Evolutionary conservation across 1,140 invertebrate species (phyloP).

Genomic region (Conus betulinus): DNA sequence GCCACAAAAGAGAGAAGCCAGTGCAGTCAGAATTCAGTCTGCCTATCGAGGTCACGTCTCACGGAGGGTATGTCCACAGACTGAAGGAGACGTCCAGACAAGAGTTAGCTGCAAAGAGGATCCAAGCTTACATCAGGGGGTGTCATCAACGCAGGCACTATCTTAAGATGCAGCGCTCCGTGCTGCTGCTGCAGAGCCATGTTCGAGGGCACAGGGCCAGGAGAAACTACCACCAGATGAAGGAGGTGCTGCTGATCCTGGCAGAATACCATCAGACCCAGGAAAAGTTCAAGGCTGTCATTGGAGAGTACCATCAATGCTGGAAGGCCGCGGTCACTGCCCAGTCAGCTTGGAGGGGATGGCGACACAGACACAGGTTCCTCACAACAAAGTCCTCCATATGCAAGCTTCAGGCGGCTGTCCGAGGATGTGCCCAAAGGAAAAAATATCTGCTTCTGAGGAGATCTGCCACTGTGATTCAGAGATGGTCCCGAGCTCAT

Average conservation of each 20-base stretch:
- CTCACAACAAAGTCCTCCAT: not conserved
- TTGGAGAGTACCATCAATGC: not conserved
- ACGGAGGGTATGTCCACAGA: slow-evolving; percentile 8
- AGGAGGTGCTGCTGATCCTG: not conserved
- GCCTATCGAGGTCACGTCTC: slow-evolving; percentile 32
- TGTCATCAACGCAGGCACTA: slow-evolving; percentile 2
- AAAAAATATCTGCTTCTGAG: slow-evolving; percentile 42
- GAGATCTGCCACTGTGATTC: slow-evolving; percentile 59
- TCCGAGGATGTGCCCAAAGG: not conserved
- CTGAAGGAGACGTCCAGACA: slow-evolving; percentile 27
- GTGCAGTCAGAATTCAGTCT: slow-evolving; percentile 48
- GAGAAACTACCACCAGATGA: not conserved
- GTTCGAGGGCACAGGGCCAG: not conserved
- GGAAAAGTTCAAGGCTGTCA: slow-evolving; percentile 21
- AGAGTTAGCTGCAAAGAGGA: slow-evolving; percentile 37
- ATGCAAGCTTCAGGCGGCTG: not conserved
- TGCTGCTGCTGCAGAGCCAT: slow-evolving; percentile 20
- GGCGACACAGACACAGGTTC: not conserved
- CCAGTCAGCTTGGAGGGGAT: slow-evolving; percentile 24
- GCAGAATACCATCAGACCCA: slow-evolving; percentile 7
- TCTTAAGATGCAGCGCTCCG: not conserved
- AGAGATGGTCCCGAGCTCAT: slow-evolving; percentile 51
- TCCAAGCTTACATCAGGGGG: slow-evolving; percentile 53
- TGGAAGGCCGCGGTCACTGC: slow-evolving; percentile 28
- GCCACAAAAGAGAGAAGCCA: slow-evolving; percentile 16